Percentiles rank a stretch among this genome's conserved stretches.
phyloP scores from a whole-genome alignment of 2,888 invertebrate genomes.

The Dascillus cervinus region DNA sequence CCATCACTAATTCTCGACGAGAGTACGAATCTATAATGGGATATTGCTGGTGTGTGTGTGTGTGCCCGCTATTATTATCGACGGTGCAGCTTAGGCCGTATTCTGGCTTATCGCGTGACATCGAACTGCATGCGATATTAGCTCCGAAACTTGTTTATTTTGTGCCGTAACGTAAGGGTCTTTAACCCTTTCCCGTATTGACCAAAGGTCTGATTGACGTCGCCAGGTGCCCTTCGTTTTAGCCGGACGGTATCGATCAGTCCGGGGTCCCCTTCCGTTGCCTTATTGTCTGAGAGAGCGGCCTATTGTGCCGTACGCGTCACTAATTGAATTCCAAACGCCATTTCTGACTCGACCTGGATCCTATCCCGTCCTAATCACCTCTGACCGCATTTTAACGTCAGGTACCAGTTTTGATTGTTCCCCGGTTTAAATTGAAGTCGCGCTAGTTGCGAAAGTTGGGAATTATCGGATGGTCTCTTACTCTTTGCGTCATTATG shows the following conservation, averaged over 20 bases:
- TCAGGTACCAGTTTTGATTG: constrained; percentile 25
- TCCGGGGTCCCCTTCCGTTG: no score
- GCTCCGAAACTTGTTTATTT: neutral
- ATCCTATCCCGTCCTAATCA: constrained; percentile 17
- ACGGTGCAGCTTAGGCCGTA: neutral
- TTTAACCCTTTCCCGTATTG: no score
- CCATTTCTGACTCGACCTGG: constrained; percentile 27
- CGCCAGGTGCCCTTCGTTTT: no score
- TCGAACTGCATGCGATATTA: neutral
- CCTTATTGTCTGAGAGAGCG: constrained; percentile 17
- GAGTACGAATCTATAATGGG: constrained; percentile 7
- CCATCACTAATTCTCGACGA: constrained; percentile 13
- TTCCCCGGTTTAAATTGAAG: constrained; percentile 19
- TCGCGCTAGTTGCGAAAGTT: no score
- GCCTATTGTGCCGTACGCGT: constrained; percentile 23
- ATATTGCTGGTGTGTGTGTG: constrained; percentile 2
- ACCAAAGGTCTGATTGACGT: no score
- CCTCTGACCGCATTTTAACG: constrained; percentile 21
- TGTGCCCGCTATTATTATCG: constrained; percentile 2
- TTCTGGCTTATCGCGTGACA: neutral
- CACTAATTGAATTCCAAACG: constrained; percentile 36
- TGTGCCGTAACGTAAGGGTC: no score
- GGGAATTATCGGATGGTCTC: no score
- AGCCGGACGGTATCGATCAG: no score
- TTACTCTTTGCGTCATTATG: constrained; percentile 31